These are phyloP conservation scores for Meandrina meandrites DNA, from an alignment of 92 coral and sea anemone species.

Conservation along the genomic window DNA sequence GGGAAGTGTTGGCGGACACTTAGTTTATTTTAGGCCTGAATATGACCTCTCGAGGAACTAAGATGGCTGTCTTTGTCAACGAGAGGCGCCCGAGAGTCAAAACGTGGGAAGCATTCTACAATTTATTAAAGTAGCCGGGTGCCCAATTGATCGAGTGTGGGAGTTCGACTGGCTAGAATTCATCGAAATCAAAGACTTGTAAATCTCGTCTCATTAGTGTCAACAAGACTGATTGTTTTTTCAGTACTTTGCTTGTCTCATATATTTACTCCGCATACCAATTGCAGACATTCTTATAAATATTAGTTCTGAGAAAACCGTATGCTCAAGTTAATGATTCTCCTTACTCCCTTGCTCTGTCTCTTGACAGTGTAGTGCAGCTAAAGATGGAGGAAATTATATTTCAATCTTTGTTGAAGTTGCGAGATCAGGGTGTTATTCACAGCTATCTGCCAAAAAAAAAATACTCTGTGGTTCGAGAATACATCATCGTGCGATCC, in stretches of 20 bases:
- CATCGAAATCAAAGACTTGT: not conserved
- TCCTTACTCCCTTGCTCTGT: not conserved
- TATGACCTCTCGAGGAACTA: too few relatives aligned
- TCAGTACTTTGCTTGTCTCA: not conserved
- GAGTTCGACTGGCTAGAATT: not conserved
- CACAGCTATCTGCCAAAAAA: not conserved
- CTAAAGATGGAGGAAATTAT: not conserved
- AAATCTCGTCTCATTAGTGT: not conserved
- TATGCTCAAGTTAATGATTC: not conserved
- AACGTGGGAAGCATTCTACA: not conserved
- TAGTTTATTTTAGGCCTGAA: too few relatives aligned
- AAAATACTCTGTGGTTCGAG: not conserved
- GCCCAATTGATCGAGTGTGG: not conserved
- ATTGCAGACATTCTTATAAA: not conserved
- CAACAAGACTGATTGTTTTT: not conserved
- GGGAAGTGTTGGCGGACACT: too few relatives aligned
- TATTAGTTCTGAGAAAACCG: not conserved
- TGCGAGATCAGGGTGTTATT: not conserved
- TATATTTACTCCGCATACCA: not conserved
- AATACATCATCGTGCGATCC: not conserved
- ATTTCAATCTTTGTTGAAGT: not conserved
- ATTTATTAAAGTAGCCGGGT: not conserved
- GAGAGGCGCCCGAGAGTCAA: too few relatives aligned
- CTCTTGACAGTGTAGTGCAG: not conserved
- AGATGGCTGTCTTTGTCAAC: too few relatives aligned